Evolutionary conservation across 2,888 invertebrate species (phyloP), one percentile per base, ranked within the genome.

Genomic region (Tipula unca): DNA sequence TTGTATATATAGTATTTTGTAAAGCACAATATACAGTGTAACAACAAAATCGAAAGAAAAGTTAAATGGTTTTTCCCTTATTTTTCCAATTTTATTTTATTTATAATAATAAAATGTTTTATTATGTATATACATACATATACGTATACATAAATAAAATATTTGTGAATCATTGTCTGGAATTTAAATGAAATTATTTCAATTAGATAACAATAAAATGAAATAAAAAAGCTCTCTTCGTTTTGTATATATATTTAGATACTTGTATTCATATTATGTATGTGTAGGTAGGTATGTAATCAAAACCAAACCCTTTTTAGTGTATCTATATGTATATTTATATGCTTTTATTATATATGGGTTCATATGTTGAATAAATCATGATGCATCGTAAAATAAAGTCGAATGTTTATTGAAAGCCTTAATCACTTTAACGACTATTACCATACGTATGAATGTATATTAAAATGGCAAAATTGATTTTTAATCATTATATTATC

Each of bases 61-160:
- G 69, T 69, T 69, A 69, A 69, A 69, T 69, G 69, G 69, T 25
- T 69, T 48, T 69, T 69, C 69, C 69, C 48, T 69, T 69, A 25
- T 25, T 25, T 69, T 25, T 2, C 69, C 25, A 69, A 10, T 25
- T 25, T 69, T 25, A 25, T 69, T 48, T 69, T 69, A 69, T 69
- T 69, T 69, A 69, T 69, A 69, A 69, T 69, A 69, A 69, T 69
- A 69, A 69, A 69, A 69, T 69, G 69, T 69, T 69, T 69, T 69
- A 69, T 69, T 69, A 69, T 48, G n/a, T 48, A n/a, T n/a, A 10
- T 25, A n/a, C n/a, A n/a, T n/a, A n/a, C n/a, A n/a, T n/a, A n/a
- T n/a, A n/a, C n/a, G n/a, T n/a, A n/a, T n/a, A n/a, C n/a, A 69
- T 69, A 69, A 69, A 69, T 69, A 69, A 69, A 69, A 54, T 25